phyloP scores from a whole-genome alignment of 2,888 invertebrate species.

The Torymus tubicola region DNA sequence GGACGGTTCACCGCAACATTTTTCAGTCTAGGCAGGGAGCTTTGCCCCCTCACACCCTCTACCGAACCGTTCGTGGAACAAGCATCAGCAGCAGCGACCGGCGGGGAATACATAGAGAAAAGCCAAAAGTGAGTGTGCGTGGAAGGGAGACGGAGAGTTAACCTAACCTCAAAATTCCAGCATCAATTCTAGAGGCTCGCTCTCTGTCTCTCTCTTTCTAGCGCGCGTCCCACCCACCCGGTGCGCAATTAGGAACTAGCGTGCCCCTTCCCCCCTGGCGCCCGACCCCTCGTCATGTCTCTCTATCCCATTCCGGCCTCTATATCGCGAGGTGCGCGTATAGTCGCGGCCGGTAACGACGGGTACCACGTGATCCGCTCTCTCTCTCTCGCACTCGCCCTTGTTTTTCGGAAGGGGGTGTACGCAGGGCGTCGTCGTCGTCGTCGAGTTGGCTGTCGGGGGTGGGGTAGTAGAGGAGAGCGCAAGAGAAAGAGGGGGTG shows the following conservation, averaged over 20 bases:
- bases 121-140: constrained; percentile 35
- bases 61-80: constrained; percentile 60
- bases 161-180: constrained; percentile 74
- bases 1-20: constrained; percentile 72
- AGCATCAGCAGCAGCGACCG: constrained; percentile 54
- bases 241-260: constrained; percentile 74
- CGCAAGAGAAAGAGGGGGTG: constrained; percentile 18
- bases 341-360: constrained; percentile 65
- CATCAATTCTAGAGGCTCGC: constrained; percentile 73
- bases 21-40: constrained; percentile 71
- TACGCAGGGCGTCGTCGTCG: constrained; percentile 55
- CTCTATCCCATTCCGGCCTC: constrained; percentile 32
- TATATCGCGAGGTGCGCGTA: constrained; percentile 36
- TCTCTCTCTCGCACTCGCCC: constrained; percentile 63
- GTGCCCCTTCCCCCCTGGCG: constrained; percentile 68
- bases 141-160: constrained; percentile 66
- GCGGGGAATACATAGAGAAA: constrained; percentile 47
- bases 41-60: constrained; percentile 63
- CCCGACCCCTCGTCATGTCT: constrained; percentile 37
- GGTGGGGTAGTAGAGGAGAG: constrained; percentile 61
- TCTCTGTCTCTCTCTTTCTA: constrained; percentile 27
- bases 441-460: constrained; percentile 40
- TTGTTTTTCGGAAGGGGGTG: constrained; percentile 71
- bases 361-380: constrained; percentile 72
- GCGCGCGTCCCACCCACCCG: constrained; percentile 70